Conservation (phyloP, 2,113 vertebrate species). For the Percina caprodes region DNA sequence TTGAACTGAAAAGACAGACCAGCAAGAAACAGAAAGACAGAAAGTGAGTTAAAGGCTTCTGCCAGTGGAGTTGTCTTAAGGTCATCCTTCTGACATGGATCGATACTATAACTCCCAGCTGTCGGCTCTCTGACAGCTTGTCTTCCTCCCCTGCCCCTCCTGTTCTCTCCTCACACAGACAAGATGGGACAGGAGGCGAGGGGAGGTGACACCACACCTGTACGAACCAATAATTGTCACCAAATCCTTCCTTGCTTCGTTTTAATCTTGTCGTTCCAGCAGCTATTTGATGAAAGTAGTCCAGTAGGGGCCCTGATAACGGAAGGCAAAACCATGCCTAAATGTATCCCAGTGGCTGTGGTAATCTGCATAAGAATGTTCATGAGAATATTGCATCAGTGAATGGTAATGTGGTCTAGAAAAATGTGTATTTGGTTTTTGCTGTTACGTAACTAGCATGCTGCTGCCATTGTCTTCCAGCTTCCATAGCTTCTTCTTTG, state of each 20-base stretch:
- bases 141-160: constrained; percentile 14
- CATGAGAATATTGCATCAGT: neutral
- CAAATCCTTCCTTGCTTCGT: constrained; percentile 14
- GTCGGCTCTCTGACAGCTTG: constrained; percentile 39
- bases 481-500: neutral
- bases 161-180: constrained; percentile 11
- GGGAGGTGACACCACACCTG: constrained; percentile 21
- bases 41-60: constrained; percentile 27
- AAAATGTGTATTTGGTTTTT: no score
- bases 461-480: neutral
- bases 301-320: neutral
- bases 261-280: constrained; percentile 16
- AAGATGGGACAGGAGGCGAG: constrained; percentile 10
- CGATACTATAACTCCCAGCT: constrained; percentile 46
- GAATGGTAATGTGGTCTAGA: neutral
- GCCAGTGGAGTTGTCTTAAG: constrained; percentile 30
- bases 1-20: neutral
- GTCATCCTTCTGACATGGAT: constrained; percentile 52
- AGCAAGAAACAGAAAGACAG: constrained; percentile 6
- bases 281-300: neutral
- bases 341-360: neutral
- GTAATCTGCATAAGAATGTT: neutral
- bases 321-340: neutral
- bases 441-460: neutral
- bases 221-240: constrained; percentile 17